Conservation (phyloP, 2,888 invertebrate genomes). For the Synanthedon tipuliformis region DNA sequence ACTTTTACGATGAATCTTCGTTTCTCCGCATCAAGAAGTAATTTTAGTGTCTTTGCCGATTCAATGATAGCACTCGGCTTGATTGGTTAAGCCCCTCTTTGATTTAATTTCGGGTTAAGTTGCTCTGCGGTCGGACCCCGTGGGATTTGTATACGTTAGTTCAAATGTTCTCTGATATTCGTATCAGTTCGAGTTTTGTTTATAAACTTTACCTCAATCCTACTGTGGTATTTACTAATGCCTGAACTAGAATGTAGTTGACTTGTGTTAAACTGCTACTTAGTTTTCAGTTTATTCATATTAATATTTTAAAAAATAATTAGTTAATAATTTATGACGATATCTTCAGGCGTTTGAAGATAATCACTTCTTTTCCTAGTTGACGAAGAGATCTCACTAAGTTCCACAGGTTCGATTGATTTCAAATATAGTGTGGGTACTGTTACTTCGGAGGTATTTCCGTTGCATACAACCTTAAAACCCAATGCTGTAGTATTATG, state of each 20-base stretch:
- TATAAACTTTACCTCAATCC: neutral
- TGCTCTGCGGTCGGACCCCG: slow-evolving; percentile 52
- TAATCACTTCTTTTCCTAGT: no score
- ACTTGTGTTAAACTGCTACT: neutral
- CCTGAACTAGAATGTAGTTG: neutral
- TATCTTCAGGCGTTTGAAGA: no score
- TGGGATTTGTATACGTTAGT: slow-evolving; percentile 44
- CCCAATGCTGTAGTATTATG: no score
- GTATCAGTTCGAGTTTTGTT: slow-evolving; percentile 31
- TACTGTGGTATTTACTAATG: no score
- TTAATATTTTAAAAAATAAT: no score
- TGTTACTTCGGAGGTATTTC: no score
- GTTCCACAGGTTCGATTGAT: no score
- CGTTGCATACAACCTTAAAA: no score
- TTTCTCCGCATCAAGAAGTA: slow-evolving; percentile 71
- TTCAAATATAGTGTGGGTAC: no score
- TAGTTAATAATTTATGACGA: no score
- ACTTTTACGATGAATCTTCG: slow-evolving; percentile 71
- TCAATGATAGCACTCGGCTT: slow-evolving; percentile 70
- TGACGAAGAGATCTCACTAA: no score
- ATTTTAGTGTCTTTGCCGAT: slow-evolving; percentile 70
- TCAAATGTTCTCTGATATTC: slow-evolving; percentile 25
- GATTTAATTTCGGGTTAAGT: slow-evolving; percentile 70
- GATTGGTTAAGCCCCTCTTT: slow-evolving; percentile 69
- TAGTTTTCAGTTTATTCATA: no score